These are phyloP conservation scores for Bagarius yarrelli DNA, from an alignment of 2,113 vertebrate genomes.

Conservation along the genomic window DNA sequence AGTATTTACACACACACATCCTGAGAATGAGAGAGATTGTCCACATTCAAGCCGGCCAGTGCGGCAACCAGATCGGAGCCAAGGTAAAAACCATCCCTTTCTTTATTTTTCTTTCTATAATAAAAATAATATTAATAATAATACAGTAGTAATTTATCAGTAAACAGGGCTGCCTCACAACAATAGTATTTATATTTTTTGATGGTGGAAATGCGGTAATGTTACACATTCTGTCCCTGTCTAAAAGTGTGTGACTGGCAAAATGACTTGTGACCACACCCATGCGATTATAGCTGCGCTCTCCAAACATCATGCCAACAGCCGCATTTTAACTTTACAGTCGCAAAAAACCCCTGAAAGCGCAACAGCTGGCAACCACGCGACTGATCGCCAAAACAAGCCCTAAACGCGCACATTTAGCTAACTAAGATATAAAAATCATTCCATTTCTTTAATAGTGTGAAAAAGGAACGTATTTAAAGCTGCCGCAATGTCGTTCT, in stretches of 20 bases:
- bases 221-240: neutral
- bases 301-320: too few relatives aligned
- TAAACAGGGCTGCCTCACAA: too few relatives aligned
- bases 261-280: conserved; percentile 24
- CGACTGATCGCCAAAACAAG: neutral
- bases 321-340: neutral
- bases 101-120: neutral
- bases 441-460: too few relatives aligned
- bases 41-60: conserved; percentile 63
- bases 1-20: conserved; percentile 5
- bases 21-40: conserved; percentile 60
- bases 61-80: conserved; percentile 64
- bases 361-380: conserved; percentile 31
- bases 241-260: neutral
- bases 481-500: neutral
- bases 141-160: neutral
- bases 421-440: neutral
- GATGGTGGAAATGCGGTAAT: neutral
- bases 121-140: neutral
- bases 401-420: neutral
- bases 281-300: neutral
- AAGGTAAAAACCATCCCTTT: conserved; percentile 57
- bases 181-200: neutral
- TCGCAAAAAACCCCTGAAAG: neutral
- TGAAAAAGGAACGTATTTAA: neutral